Conservation (phyloP, 2,113 vertebrate genomes). For the Grus americana region DNA sequence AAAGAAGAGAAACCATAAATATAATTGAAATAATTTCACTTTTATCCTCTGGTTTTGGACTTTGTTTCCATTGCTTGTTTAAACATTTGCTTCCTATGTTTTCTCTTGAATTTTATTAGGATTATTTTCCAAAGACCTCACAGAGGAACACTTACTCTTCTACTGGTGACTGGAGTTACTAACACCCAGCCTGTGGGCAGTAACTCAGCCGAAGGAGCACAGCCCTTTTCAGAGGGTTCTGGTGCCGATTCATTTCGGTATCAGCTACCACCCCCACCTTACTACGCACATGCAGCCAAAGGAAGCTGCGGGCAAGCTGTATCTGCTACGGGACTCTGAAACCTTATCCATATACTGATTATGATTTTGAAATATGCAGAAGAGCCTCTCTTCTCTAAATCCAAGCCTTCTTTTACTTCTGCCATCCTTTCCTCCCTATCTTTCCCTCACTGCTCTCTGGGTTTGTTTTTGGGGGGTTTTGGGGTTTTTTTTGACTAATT, state of each 20-base stretch:
- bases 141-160: background rate
- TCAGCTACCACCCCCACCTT: background rate
- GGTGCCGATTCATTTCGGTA: background rate
- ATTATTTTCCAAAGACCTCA: background rate
- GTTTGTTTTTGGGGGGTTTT: no score
- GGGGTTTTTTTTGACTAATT: background rate
- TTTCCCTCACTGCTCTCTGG: background rate
- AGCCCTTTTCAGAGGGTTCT: background rate
- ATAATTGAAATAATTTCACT: background rate
- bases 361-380: background rate
- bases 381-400: background rate
- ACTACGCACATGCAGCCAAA: background rate
- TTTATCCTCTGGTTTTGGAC: background rate
- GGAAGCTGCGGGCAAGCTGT: background rate
- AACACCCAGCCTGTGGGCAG: background rate
- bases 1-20: background rate
- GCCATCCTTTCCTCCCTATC: background rate
- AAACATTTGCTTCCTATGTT: background rate
- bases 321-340: background rate
- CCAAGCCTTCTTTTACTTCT: background rate
- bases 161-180: accelerated
- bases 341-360: background rate
- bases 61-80: background rate
- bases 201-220: background rate
- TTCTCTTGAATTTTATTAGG: background rate